Percentiles rank a stretch among this genome's conserved stretches.
Conservation (phyloP, 2,797 vertebrate species). For the Pipistrellus kuhlii region DNA sequence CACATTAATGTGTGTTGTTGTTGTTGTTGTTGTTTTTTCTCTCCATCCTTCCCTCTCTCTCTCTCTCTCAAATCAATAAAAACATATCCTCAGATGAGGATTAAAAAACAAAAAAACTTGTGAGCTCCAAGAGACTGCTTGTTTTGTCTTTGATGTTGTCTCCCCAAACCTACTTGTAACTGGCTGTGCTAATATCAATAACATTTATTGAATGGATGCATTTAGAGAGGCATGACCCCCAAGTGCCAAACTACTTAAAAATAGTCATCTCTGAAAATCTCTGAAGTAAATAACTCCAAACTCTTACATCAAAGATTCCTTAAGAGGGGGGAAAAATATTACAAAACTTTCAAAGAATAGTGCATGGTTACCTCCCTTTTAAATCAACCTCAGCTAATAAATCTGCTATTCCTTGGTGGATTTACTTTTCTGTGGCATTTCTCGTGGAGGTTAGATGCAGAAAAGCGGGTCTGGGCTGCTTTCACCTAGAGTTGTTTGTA, state of each 20-base stretch:
- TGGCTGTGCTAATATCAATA: neutral
- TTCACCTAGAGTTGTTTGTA: neutral
- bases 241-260: conserved; percentile 43
- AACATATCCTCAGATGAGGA: neutral
- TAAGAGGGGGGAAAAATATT: neutral
- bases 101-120: neutral
- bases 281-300: conserved; percentile 44
- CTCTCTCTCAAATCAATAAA: neutral
- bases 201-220: neutral
- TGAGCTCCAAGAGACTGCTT: neutral
- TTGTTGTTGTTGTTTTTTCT: no score
- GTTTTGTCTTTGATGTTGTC: conserved; percentile 26
- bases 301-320: neutral
- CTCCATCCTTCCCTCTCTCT: neutral
- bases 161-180: neutral
- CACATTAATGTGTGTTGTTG: no score
- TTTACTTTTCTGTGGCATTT: neutral
- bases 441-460: neutral
- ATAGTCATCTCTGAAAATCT: neutral
- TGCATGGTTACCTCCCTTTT: neutral
- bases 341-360: conserved; percentile 27
- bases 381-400: neutral
- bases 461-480: neutral
- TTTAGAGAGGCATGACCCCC: neutral
- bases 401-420: neutral